Evolutionary conservation across 1,140 invertebrate species (phyloP), one percentile per base, ranked within the genome.

Genomic region (Drosophila oshimai): DNA sequence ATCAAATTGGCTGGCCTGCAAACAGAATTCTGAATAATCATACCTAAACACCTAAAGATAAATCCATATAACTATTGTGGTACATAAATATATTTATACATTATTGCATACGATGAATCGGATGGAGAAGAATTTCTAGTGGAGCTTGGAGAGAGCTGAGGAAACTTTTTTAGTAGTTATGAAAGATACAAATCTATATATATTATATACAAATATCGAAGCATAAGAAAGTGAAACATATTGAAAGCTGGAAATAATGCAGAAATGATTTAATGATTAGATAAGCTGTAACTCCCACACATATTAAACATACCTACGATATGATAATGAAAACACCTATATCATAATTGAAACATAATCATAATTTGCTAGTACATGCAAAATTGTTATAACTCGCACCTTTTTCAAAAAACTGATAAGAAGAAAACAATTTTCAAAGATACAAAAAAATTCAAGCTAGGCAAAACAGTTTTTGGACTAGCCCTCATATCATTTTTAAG

Each of bases 231-330:
- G 61, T 36, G 55, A 86, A 58, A 84, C 75, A 86, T 75, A 84
- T 84, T 86, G 69, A 84, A 86, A 68, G 80, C 80, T 84, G 81
- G 83, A 86, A 86, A 58, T 65, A 84, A 86, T 84, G 75, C 80
- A 87, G 81, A 84, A 84, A 73, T 26, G 36, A 80, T 83, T 60
- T 80, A 74, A 71, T 54, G 7, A 28, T 37, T 86, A 77, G 68
- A 64, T 86, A 86, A 79, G 74, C 62, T 42, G 37, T 60, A 71
- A 47, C 44, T 42, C 39, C 47, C 62, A 29, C 41, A 68, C 49
- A 68, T 44, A 74, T n/a, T n/a, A n/a, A n/a, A n/a, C 34, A 70
- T 62, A 76, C 33, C 39, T 33, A 74, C 41, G 53, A 79, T 49
- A 72, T 60, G 55, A 34, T 62, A 62, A 62, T 31, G 24, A 46